Evolutionary conservation across 2,888 invertebrate species (phyloP).

Genomic region (Chalcosyrphus nemorum): DNA sequence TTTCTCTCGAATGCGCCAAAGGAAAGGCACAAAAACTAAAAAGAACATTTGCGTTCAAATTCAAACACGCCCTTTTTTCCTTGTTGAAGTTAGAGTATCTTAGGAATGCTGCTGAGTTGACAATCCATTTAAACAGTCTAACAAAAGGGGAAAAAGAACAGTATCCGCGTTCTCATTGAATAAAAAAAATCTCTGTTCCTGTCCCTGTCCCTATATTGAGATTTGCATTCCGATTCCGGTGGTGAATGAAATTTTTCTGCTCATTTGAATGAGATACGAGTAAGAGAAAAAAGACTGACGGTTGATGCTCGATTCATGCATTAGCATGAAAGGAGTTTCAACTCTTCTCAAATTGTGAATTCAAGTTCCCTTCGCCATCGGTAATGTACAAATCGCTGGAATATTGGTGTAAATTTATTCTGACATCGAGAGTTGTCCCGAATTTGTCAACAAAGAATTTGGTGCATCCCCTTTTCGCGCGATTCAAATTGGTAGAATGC

Average conservation of each 20-base stretch:
- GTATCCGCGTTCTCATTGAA: slow-evolving; percentile 58
- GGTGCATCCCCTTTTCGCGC: slow-evolving; percentile 48
- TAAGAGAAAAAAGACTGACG: slow-evolving; percentile 36
- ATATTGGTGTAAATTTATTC: slow-evolving; percentile 74
- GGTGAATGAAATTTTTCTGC: slow-evolving; percentile 63
- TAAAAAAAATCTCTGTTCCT: slow-evolving; percentile 21
- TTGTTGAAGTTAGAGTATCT: slow-evolving; percentile 64
- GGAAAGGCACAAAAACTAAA: slow-evolving; percentile 23
- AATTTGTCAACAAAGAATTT: slow-evolving; percentile 75
- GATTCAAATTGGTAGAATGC: slow-evolving; percentile 54
- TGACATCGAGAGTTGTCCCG: slow-evolving; percentile 73
- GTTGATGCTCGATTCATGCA: slow-evolving; percentile 63
- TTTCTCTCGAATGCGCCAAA: background rate
- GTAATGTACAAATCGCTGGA: slow-evolving; percentile 18
- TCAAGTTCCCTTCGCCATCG: slow-evolving; percentile 22
- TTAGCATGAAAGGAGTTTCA: slow-evolving; percentile 38
- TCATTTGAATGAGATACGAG: slow-evolving; percentile 53
- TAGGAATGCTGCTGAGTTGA: slow-evolving; percentile 68
- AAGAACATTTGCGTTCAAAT: slow-evolving; percentile 50
- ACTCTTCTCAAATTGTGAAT: slow-evolving; percentile 13
- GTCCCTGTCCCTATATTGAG: slow-evolving; percentile 18
- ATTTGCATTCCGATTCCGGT: slow-evolving; percentile 62
- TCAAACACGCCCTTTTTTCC: slow-evolving; percentile 60
- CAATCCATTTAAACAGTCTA: slow-evolving; percentile 63
- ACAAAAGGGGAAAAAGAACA: slow-evolving; percentile 43